Evolutionary conservation across 2,888 invertebrate genomes (phyloP), one percentile per base, ranked within the genome.

Genomic region (Synanthedon andrenaeformis): DNA sequence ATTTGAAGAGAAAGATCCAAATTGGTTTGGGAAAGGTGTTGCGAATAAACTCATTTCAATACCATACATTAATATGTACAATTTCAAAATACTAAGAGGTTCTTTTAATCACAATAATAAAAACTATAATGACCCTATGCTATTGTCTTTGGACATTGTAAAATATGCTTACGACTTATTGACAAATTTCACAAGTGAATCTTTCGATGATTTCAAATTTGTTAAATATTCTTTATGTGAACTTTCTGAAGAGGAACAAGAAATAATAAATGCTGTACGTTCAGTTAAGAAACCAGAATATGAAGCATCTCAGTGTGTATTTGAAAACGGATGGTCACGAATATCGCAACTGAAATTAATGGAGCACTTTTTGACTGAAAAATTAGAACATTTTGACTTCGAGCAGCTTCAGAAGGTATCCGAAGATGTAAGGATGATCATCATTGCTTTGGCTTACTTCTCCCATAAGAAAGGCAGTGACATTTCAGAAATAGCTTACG

Each of bases 131-230:
- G 63, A 65, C 28, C 54, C 67, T 1, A 19, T 45, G 19, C 50
- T 68, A 11, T 35, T 70, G 11, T 67, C 71, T 1, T 58, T 66
- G 5, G 69, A 70, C 19, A 68, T 76, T 12, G 56, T 72, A 11
- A 69, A 62, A 56, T 76, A 76, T 53, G 70, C 65, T 2, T 68
- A 60, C 53, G 71, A 73, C 54, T 62, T 76, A 23, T 53, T 76
- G 1, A 69, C 65, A 6, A 68, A 75, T 52, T 70, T 59, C 49
- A 51, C 61, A 49, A 62, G 59, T 19, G 55, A 57, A 49, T 17
- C 17, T 13, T 19, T 10, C 11, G 17, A 14, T 49, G 14, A 8
- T 13, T 45, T 14, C 4, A 13, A 45, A 45, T 35, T 35, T 35
- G 35, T 35, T 10, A 35, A 35, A 35, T 35, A 35, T 35, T 3